These are phyloP conservation scores for Leptura quadrifasciata DNA, from an alignment of 2,888 invertebrate species.

Conservation along the genomic window DNA sequence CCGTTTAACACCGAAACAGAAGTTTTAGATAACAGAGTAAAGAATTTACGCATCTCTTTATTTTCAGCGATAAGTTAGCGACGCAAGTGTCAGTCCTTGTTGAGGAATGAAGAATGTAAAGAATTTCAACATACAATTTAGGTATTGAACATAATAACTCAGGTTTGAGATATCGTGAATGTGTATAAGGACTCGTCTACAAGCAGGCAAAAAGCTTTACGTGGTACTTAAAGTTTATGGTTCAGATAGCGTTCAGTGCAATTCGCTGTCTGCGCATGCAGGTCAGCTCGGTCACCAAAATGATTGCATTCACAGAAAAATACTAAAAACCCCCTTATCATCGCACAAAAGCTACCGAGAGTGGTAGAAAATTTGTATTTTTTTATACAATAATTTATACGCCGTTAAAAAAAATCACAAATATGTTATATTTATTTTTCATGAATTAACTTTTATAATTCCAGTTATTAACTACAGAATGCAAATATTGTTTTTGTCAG, in stretches of 20 bases:
- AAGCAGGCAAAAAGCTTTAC: constrained; percentile 67
- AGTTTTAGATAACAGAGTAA: constrained; percentile 28
- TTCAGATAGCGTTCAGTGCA: constrained; percentile 64
- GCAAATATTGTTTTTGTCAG: too few species aligned
- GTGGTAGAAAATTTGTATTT: background rate
- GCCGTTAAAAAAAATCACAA: too few species aligned
- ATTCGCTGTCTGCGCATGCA: constrained; percentile 59
- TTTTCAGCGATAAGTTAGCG: constrained; percentile 40
- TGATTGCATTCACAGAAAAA: constrained; percentile 36
- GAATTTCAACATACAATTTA: constrained; percentile 59
- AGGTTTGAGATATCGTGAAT: constrained; percentile 60
- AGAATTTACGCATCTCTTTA: constrained; percentile 27
- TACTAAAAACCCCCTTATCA: constrained; percentile 35
- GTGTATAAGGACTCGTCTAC: constrained; percentile 58
- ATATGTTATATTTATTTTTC: too few species aligned
- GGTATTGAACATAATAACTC: constrained; percentile 62
- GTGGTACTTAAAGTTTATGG: constrained; percentile 68
- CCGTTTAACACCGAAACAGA: background rate
- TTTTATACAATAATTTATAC: too few species aligned
- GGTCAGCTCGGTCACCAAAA: constrained; percentile 57
- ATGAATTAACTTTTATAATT: too few species aligned
- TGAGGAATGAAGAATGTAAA: constrained; percentile 49
- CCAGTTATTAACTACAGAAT: too few species aligned
- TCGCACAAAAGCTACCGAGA: background rate
- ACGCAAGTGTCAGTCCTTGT: constrained; percentile 42